phyloP scores from a whole-genome alignment of 2,797 vertebrate species.

The Sebastes dallii region DNA sequence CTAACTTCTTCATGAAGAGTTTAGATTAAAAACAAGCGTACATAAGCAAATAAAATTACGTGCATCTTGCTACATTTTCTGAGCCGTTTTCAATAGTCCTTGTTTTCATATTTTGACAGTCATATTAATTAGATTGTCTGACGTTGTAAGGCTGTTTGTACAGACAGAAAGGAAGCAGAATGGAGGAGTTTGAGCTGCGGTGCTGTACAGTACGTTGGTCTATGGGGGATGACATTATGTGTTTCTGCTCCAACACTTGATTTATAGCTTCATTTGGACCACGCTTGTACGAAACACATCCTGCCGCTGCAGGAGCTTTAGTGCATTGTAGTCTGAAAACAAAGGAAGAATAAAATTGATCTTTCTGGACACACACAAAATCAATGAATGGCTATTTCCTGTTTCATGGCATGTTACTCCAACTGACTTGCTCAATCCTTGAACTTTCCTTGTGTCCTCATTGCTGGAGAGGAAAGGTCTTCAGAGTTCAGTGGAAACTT shows the following conservation, averaged over 20 bases:
- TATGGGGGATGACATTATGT: slow-evolving; percentile 82
- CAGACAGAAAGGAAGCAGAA: slow-evolving; percentile 49
- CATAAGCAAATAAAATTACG: slow-evolving; percentile 5
- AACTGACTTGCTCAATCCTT: slow-evolving; percentile 81
- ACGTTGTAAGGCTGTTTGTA: slow-evolving; percentile 52
- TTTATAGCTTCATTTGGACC: slow-evolving; percentile 85
- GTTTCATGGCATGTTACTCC: slow-evolving; percentile 83
- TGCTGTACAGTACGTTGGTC: slow-evolving; percentile 57
- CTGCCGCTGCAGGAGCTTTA: slow-evolving; percentile 82
- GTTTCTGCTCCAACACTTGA: slow-evolving; percentile 85
- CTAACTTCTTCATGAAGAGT: slow-evolving; percentile 11
- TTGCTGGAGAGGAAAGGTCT: slow-evolving; percentile 70
- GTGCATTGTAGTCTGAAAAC: slow-evolving; percentile 87
- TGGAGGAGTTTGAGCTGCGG: slow-evolving; percentile 56
- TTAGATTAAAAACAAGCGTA: not conserved
- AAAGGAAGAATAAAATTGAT: slow-evolving; percentile 90
- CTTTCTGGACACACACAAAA: slow-evolving; percentile 86
- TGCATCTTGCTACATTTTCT: not conserved
- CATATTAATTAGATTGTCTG: slow-evolving; percentile 59
- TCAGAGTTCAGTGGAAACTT: slow-evolving; percentile 75
- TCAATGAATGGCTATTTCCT: slow-evolving; percentile 88
- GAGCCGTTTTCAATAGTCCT: not conserved
- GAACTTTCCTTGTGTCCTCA: slow-evolving; percentile 76
- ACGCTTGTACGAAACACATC: slow-evolving; percentile 82
- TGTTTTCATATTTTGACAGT: slow-evolving; percentile 50